Base-by-base conservation (phyloP, 2,888 invertebrate species). In the Parnassius mnemosyne region DNA sequence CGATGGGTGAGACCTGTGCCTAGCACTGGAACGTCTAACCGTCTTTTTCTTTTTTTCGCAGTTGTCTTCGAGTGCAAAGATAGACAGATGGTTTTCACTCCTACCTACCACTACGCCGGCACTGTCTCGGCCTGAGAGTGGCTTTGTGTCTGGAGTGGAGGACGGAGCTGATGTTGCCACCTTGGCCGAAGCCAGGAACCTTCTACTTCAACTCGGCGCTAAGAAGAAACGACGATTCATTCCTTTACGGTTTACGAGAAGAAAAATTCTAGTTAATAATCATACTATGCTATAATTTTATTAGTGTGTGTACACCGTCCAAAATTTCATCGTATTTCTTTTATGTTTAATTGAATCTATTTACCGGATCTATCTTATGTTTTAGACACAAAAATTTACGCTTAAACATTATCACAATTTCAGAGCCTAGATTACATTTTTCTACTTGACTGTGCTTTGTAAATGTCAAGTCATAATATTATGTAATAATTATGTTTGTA, bases 41-140 rank as follows among this genome's bases (percentile, higher is more conserved):
- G 5, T 34, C 34, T 34, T 34, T 34, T 7, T 34, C 9, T 43
- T 13, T n/a, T 53, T 64, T 46, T 60, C 65, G 67, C 89, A 96
- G 96, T 90, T 96, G 77, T 95, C 95, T 71, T 94, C 96, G 61
- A 93, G 94, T 67, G 95, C 95, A 65, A 96, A 96, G 89, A 95
- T 96, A 76, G 95, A 95, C 76, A 93, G 96, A 57, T 96, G 96
- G 96, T 96, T 96, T 81, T 95, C 95, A 67, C 93, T 95, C 68
- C 88, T 95, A 20, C 63, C 63, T 7, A 72, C 81, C 34, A 77
- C 78, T 49, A 91, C 93, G 11, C 84, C 92, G 16, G 93, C 95
- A 13, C 87, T 95, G 63, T 95, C 95, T 10, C 92, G 95, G 10
- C 95, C 95, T 0, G 96, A 96, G 81, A 95, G 95, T 78, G 96